Conservation (phyloP, 1,140 invertebrate genomes). For the Notospermus geniculatus region DNA sequence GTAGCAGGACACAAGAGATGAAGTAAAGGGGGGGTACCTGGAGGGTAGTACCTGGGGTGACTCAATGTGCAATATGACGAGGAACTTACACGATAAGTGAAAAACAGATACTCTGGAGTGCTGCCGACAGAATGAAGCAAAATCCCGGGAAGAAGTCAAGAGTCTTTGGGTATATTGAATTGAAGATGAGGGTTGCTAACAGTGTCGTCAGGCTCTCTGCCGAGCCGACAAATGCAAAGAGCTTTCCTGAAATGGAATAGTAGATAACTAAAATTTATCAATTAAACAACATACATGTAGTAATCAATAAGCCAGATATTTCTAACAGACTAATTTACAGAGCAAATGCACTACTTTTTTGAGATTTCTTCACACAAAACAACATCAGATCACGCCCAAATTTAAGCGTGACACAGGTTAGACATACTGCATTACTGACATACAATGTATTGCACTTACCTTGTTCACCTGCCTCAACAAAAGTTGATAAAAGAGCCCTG, state of each 20-base stretch:
- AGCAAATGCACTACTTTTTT: no score
- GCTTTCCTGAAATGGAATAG: slow-evolving; percentile 43
- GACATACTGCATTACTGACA: background rate
- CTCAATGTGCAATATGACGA: no score
- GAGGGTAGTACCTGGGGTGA: no score
- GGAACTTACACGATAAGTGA: slow-evolving; percentile 27
- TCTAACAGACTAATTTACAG: no score
- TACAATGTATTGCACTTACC: slow-evolving; percentile 34
- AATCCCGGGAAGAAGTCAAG: slow-evolving; percentile 46
- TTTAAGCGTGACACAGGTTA: background rate
- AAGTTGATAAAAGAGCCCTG: slow-evolving; percentile 55
- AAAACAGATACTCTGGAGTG: slow-evolving; percentile 35
- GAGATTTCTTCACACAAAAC: no score
- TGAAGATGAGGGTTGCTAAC: slow-evolving; percentile 52
- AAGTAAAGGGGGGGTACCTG: no score
- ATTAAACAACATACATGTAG: no score
- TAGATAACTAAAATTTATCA: no score
- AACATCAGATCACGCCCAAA: background rate
- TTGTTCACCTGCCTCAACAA: slow-evolving; percentile 56
- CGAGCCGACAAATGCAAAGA: slow-evolving; percentile 56
- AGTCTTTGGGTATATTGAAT: slow-evolving; percentile 54
- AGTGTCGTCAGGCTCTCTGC: slow-evolving; percentile 53
- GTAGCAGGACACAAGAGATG: no score
- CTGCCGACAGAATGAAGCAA: slow-evolving; percentile 41
- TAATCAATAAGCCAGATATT: no score